Evolutionary conservation across 2,113 vertebrate species (phyloP).

Genomic region (Porphyrio hochstetteri): DNA sequence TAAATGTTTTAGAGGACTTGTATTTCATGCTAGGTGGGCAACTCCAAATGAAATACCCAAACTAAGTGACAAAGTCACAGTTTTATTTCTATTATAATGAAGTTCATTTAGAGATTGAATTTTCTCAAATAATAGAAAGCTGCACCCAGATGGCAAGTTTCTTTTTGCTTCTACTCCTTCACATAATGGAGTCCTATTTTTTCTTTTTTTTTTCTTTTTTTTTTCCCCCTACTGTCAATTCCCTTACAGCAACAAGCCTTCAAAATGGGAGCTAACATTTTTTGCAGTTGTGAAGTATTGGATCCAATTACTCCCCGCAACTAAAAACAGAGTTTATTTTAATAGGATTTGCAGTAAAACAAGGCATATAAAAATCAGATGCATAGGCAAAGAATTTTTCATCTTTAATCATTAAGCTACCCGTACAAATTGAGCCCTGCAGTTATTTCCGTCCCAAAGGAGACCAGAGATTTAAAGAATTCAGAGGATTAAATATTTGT

Average conservation of each 20-base stretch:
- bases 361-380: slow-evolving; percentile 84
- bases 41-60: background rate
- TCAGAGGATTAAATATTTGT: slow-evolving; percentile 83
- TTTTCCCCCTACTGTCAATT: slow-evolving; percentile 26
- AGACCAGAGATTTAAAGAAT: slow-evolving; percentile 82
- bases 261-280: slow-evolving; percentile 61
- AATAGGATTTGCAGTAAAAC: slow-evolving; percentile 84
- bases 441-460: slow-evolving; percentile 83
- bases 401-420: slow-evolving; percentile 89
- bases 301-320: slow-evolving; percentile 81
- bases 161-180: slow-evolving; percentile 7
- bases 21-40: background rate
- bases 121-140: background rate
- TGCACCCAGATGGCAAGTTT: background rate
- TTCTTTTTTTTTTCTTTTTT: background rate
- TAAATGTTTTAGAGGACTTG: slow-evolving; percentile 1
- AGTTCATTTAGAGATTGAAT: slow-evolving; percentile 9
- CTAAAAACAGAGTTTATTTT: slow-evolving; percentile 82
- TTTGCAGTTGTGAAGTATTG: slow-evolving; percentile 74
- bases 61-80: background rate
- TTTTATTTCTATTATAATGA: slow-evolving; percentile 11
- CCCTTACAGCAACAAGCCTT: slow-evolving; percentile 59
- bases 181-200: background rate
- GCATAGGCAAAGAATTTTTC: slow-evolving; percentile 82
- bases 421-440: slow-evolving; percentile 84